Conservation (phyloP, 2,797 vertebrate genomes). For the Cichlasoma orientale region DNA sequence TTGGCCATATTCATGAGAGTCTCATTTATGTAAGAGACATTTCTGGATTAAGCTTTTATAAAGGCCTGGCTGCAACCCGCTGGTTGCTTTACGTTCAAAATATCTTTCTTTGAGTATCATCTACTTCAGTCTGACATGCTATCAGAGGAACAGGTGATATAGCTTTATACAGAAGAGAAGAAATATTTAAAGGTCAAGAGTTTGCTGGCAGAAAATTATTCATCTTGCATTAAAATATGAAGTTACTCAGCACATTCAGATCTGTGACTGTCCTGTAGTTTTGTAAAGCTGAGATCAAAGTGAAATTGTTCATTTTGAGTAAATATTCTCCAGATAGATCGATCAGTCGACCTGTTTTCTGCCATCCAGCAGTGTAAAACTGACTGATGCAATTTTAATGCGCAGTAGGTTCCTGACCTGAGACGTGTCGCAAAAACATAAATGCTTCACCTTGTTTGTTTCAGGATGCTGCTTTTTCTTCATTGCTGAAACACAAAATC, state of each 20-base stretch:
- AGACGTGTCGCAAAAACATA: not conserved
- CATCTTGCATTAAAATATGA: not conserved
- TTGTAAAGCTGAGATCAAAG: no score
- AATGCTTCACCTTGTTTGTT: not conserved
- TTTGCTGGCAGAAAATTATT: not conserved
- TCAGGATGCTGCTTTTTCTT: not conserved
- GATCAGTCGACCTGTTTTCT: no score
- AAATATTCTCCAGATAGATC: no score
- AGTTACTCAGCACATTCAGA: no score
- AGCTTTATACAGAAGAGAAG: not conserved
- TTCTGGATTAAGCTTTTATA: not conserved
- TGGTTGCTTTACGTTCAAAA: not conserved
- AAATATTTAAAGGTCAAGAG: not conserved
- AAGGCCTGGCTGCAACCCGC: not conserved
- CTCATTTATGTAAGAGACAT: not conserved
- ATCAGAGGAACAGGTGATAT: not conserved
- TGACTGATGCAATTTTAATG: no score
- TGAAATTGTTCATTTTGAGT: no score
- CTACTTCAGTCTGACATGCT: not conserved
- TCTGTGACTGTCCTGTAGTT: no score
- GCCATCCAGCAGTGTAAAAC: no score
- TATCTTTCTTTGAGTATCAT: not conserved
- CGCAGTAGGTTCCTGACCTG: not conserved
- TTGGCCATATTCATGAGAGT: accelerated
- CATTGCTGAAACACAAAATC: not conserved